Evolutionary conservation across 1,140 invertebrate species (phyloP).

Genomic region (Globodera ellingtonae): DNA sequence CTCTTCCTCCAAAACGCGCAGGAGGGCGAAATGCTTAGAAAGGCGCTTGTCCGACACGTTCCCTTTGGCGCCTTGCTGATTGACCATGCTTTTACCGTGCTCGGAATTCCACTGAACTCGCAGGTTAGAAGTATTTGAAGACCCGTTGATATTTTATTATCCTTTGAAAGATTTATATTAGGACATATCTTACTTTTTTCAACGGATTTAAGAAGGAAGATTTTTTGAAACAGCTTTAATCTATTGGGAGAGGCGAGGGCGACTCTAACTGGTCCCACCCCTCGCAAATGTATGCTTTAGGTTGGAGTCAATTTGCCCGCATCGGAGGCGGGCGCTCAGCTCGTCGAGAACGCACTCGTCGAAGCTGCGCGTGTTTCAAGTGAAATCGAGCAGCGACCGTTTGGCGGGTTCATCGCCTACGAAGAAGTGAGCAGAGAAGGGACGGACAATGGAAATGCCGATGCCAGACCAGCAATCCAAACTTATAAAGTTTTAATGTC

Average conservation of each 20-base stretch:
- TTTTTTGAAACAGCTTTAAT: no score
- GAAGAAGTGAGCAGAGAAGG: slow-evolving; percentile 30
- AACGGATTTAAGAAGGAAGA: no score
- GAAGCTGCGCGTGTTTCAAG: slow-evolving; percentile 74
- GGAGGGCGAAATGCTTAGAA: slow-evolving; percentile 74
- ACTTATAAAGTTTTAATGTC: slow-evolving; percentile 11
- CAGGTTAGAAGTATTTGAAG: slow-evolving; percentile 60
- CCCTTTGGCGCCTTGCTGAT: slow-evolving; percentile 83
- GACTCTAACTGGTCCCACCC: background rate
- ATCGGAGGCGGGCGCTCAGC: slow-evolving; percentile 72
- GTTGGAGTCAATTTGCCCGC: slow-evolving; percentile 73
- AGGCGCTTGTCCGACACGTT: slow-evolving; percentile 80
- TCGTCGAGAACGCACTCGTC: slow-evolving; percentile 74
- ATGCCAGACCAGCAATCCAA: slow-evolving; percentile 70
- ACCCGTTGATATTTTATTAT: slow-evolving; percentile 11
- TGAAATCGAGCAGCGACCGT: slow-evolving; percentile 60
- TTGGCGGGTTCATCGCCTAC: slow-evolving; percentile 60
- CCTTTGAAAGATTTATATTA: background rate
- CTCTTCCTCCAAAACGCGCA: slow-evolving; percentile 70
- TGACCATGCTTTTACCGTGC: slow-evolving; percentile 80
- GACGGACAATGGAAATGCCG: slow-evolving; percentile 71
- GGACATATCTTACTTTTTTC: no score
- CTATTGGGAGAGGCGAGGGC: no score
- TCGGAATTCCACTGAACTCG: slow-evolving; percentile 73
- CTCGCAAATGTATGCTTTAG: slow-evolving; percentile 12